Evolutionary conservation across 2,888 invertebrate genomes (phyloP), one percentile per base, ranked within the genome.

Genomic region (Tetheella fluctuosa): DNA sequence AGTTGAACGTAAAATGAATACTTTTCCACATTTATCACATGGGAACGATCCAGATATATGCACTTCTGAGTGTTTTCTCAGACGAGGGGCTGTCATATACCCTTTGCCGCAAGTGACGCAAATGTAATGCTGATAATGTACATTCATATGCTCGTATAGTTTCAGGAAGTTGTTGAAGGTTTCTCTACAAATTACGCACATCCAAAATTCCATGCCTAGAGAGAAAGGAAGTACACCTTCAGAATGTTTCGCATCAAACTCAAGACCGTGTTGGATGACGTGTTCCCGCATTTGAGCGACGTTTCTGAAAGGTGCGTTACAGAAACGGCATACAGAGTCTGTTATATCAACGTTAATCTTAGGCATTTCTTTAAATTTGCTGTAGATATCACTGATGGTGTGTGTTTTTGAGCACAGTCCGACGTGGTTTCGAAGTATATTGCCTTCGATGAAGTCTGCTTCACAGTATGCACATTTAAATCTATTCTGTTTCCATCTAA

Each of bases 401-500:
- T 90, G 86, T 20, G 78, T 76, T 0, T 74, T 64, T 0, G 86
- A 74, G 63, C 92, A 92, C 4, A 74, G 52, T 23, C 78, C 70
- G 12, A 91, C 86, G 61, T 93, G 93, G 0, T 77, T 70, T 62
- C 92, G 80, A 0, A 93, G 74, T 2, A 79, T 72, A 1, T 64
- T 62, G 61, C 88, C 89, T 12, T 90, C 90, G 0, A 84, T 87
- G 62, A 90, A 92, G 61, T 83, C 77, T 1, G 81, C 83, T 60
- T 91, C 91, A 64, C 93, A 93, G 67, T 88, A 93, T 0, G 90
- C 84, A 63, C 93, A 93, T 70, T 85, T 88, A 64, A 91, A 92
- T 69, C 81, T 81, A 61, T 91, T 92, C 48, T 82, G 82, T 67
- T 87, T 88, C 92, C 92, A 92, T 64, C 91, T 75, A 65, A 93